Conservation (phyloP, 1,140 invertebrate species). For the Sminthurides bifidus region DNA sequence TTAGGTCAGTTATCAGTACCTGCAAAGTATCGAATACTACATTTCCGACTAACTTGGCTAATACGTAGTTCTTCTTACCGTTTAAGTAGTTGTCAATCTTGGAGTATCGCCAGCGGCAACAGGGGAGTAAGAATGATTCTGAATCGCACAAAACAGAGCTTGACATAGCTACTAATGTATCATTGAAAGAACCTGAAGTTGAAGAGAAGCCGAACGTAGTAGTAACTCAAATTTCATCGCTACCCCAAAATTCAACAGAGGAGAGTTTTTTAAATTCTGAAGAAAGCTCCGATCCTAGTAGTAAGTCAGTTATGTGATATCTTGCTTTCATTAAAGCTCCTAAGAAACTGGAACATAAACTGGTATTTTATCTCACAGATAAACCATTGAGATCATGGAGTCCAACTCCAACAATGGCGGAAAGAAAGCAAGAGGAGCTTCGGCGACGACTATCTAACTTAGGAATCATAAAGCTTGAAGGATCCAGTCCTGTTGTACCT, state of each 20-base stretch:
- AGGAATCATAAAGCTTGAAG: background rate
- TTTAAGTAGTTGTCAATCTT: slow-evolving; percentile 53
- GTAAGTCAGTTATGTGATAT: background rate
- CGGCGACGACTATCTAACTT: slow-evolving; percentile 49
- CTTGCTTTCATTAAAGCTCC: background rate
- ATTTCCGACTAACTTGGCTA: slow-evolving; percentile 11
- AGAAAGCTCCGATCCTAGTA: background rate
- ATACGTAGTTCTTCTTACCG: background rate
- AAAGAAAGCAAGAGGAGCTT: slow-evolving; percentile 59
- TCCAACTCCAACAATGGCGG: slow-evolving; percentile 55
- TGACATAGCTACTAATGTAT: background rate
- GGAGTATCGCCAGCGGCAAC: slow-evolving; percentile 55
- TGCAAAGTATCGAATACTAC: background rate
- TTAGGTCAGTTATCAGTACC: slow-evolving; percentile 22
- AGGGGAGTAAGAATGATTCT: slow-evolving; percentile 30
- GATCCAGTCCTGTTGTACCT: no score
- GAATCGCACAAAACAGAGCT: background rate
- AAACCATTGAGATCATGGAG: slow-evolving; percentile 40
- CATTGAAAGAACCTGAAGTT: background rate
- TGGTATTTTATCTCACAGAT: no score
- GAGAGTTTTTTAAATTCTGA: background rate
- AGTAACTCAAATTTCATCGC: background rate
- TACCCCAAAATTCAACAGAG: background rate
- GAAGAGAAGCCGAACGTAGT: background rate
- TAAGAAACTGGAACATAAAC: background rate